A percentile compares a stretch with the other conserved stretches of the same genome.
phyloP scores from a whole-genome alignment of 2,113 vertebrate species.

The Acanthochromis polyacanthus region DNA sequence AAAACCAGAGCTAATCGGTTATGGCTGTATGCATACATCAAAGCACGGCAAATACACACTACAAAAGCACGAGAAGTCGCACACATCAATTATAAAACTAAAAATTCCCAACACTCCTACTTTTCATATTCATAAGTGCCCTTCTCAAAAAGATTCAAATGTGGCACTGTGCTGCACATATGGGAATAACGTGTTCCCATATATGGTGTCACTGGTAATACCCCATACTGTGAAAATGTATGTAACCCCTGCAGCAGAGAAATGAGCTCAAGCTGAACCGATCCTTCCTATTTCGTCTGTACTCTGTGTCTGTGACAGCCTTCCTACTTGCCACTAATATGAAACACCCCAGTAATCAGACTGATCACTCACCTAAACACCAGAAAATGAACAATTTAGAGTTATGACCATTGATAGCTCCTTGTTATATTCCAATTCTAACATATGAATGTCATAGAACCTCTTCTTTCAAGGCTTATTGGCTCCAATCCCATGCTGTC shows the following conservation, averaged over 20 bases:
- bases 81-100: neutral
- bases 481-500: slow-evolving; percentile 64
- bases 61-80: neutral
- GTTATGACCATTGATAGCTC: slow-evolving; percentile 15
- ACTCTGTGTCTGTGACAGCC: slow-evolving; percentile 26
- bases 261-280: slow-evolving; percentile 47
- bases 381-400: slow-evolving; percentile 48
- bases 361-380: slow-evolving; percentile 38
- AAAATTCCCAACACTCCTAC: neutral
- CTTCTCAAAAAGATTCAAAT: slow-evolving; percentile 22
- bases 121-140: neutral
- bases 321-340: slow-evolving; percentile 25
- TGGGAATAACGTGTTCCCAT: slow-evolving; percentile 31
- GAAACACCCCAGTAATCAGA: slow-evolving; percentile 24
- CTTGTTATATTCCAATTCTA: slow-evolving; percentile 27
- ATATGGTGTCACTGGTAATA: slow-evolving; percentile 16
- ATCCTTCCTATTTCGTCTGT: slow-evolving; percentile 31
- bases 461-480: slow-evolving; percentile 63
- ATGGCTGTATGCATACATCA: neutral
- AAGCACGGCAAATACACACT: neutral
- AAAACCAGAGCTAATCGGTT: neutral
- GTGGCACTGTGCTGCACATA: neutral
- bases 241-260: slow-evolving; percentile 41
- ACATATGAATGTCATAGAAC: slow-evolving; percentile 12
- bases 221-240: slow-evolving; percentile 33